These are phyloP conservation scores for Nowickia ferox DNA, from an alignment of 2,888 invertebrate species.

Conservation along the genomic window DNA sequence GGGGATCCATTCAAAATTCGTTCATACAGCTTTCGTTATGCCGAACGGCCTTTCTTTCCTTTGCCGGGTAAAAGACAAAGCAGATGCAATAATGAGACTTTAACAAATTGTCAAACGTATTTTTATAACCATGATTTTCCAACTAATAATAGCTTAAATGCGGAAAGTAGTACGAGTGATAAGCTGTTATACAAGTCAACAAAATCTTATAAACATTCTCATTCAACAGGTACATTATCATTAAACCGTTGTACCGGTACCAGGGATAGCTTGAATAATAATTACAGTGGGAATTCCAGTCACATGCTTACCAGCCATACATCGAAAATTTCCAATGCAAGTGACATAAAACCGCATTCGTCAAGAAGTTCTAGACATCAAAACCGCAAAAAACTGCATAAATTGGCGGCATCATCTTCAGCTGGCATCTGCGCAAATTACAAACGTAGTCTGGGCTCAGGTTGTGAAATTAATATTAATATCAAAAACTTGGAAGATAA, in stretches of 20 bases:
- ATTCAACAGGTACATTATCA: too few relatives aligned
- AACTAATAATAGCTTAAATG: conserved; percentile 1
- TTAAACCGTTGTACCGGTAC: background rate
- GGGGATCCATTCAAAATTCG: conserved; percentile 81
- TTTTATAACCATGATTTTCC: conserved; percentile 78
- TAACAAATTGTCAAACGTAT: conserved; percentile 74
- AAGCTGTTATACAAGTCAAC: conserved; percentile 51
- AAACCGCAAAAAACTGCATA: background rate
- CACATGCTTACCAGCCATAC: background rate
- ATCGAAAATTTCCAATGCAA: background rate
- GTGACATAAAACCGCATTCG: background rate
- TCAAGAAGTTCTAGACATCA: background rate
- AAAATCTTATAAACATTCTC: conserved; percentile 13
- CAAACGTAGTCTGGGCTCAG: conserved; percentile 68
- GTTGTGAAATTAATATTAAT: conserved; percentile 78
- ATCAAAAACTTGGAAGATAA: conserved; percentile 72
- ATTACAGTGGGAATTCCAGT: background rate
- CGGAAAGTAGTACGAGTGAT: conserved; percentile 9
- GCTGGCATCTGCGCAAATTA: background rate
- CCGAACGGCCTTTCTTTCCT: conserved; percentile 76
- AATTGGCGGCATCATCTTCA: background rate
- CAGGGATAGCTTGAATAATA: background rate
- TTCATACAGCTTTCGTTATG: conserved; percentile 80
- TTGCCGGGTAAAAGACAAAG: conserved; percentile 58
- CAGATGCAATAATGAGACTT: background rate